These are phyloP conservation scores for Lanius ludovicianus DNA, from an alignment of 2,113 vertebrate species.

Conservation along the genomic window DNA sequence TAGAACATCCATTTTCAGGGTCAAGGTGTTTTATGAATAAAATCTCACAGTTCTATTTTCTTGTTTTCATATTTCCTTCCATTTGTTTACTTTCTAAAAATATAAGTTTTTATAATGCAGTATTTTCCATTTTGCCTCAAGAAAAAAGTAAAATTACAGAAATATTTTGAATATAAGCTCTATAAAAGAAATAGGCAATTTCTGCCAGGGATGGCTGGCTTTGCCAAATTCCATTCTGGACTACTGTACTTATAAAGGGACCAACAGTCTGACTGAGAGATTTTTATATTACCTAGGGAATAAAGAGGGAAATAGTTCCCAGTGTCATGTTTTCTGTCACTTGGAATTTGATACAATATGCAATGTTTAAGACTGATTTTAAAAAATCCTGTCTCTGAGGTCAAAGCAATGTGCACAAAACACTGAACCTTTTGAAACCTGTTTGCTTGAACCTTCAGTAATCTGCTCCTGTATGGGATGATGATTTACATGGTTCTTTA, in stretches of 20 bases:
- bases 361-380: background rate
- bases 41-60: background rate
- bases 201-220: background rate
- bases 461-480: background rate
- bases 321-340: background rate
- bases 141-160: background rate
- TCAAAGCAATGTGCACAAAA: background rate
- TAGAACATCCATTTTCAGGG: background rate
- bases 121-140: background rate
- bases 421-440: background rate
- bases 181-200: background rate
- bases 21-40: background rate
- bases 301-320: background rate
- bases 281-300: background rate
- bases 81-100: background rate
- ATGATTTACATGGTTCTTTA: background rate
- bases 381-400: background rate
- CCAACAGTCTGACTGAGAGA: background rate
- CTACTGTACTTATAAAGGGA: background rate
- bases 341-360: background rate
- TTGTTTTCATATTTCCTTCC: background rate
- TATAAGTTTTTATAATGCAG: background rate
- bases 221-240: background rate
- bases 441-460: background rate
- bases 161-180: background rate